Conservation (phyloP, 1,140 invertebrate species). For the Cyclargus thomasi region DNA sequence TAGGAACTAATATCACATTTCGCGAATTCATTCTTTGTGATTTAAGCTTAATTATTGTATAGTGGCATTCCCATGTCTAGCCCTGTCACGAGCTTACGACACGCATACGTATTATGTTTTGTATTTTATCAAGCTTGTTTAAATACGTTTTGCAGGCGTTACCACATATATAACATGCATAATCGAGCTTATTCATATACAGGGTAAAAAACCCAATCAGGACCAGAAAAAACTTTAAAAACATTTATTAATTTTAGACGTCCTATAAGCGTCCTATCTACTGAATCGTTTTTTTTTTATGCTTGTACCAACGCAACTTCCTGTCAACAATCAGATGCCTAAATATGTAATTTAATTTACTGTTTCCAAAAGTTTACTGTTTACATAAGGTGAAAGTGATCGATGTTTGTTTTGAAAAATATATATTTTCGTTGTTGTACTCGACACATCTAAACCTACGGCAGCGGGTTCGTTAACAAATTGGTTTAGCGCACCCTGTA, state of each 20-base stretch:
- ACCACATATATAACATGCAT: too few species aligned
- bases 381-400: background rate
- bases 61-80: too few species aligned
- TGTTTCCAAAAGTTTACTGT: background rate
- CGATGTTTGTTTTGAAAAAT: background rate
- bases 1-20: too few species aligned
- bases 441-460: background rate
- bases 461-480: background rate
- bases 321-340: background rate
- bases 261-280: too few species aligned
- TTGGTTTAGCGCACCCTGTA: too few species aligned
- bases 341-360: background rate
- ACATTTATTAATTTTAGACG: background rate
- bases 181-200: too few species aligned
- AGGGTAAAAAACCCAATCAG: background rate
- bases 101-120: too few species aligned
- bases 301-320: conserved; percentile 6
- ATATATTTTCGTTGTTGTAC: background rate
- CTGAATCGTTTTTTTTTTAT: background rate
- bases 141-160: too few species aligned
- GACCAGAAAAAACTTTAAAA: background rate
- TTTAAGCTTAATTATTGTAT: too few species aligned
- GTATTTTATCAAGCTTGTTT: too few species aligned
- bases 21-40: too few species aligned
- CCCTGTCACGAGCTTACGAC: too few species aligned